These are phyloP conservation scores for Hirundichthys speculiger DNA, from an alignment of 2,113 vertebrate species.

Conservation along the genomic window DNA sequence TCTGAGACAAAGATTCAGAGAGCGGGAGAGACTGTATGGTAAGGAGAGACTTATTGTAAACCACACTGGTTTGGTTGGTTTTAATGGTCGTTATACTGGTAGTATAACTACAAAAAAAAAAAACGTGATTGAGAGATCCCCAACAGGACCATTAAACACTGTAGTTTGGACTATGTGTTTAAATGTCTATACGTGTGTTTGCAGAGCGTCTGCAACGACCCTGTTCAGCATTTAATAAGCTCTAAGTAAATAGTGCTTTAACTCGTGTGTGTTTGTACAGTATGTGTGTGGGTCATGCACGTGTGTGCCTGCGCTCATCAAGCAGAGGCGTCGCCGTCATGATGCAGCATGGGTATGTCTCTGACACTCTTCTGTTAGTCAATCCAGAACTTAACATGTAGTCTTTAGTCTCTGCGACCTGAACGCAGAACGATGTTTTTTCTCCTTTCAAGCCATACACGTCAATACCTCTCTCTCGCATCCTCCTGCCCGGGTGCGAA, in stretches of 20 bases:
- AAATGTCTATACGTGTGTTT: constrained; percentile 57
- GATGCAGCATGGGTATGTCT: constrained; percentile 40
- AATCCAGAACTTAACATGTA: constrained; percentile 58
- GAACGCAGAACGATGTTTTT: constrained; percentile 43
- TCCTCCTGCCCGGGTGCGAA: constrained; percentile 88
- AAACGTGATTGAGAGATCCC: constrained; percentile 57
- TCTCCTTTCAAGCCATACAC: constrained; percentile 95
- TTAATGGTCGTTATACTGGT: constrained; percentile 68
- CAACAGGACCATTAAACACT: constrained; percentile 81
- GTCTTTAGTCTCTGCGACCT: constrained; percentile 35
- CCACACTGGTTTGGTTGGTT: constrained; percentile 71
- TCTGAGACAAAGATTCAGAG: constrained; percentile 43
- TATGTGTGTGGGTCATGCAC: constrained; percentile 31
- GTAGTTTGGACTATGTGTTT: constrained; percentile 63
- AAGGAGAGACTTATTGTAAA: constrained; percentile 60
- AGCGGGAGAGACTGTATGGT: constrained; percentile 25
- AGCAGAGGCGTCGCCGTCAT: constrained; percentile 30
- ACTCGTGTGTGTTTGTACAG: constrained; percentile 21
- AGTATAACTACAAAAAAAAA: constrained; percentile 49
- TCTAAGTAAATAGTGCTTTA: constrained; percentile 66
- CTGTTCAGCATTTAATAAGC: constrained; percentile 61
- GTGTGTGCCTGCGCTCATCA: constrained; percentile 16
- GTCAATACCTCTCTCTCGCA: constrained; percentile 96
- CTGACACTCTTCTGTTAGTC: constrained; percentile 58
- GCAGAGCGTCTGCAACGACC: constrained; percentile 43